Evolutionary conservation across 2,888 invertebrate species (phyloP).

Genomic region (Rutpela maculata): DNA sequence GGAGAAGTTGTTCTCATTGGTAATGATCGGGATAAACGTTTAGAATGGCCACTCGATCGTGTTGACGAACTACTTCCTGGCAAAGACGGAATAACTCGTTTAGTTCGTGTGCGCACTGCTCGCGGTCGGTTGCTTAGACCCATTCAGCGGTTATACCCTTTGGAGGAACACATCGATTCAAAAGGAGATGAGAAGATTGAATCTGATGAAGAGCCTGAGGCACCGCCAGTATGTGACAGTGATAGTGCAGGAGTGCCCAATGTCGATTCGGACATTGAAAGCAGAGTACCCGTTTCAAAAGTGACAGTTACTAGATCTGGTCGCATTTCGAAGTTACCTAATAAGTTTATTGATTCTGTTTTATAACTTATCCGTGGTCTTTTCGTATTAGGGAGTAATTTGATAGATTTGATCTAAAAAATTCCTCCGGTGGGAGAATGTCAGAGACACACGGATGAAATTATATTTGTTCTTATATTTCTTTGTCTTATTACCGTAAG

Average conservation of each 20-base stretch:
- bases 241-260: slow-evolving; percentile 41
- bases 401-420: background rate
- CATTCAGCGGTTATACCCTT: slow-evolving; percentile 53
- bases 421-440: slow-evolving; percentile 10
- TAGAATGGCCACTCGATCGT: slow-evolving; percentile 57
- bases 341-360: background rate
- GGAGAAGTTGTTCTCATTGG: slow-evolving; percentile 46
- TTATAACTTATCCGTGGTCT: background rate
- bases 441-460: background rate
- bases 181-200: background rate
- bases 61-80: slow-evolving; percentile 47
- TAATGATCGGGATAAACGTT: slow-evolving; percentile 50
- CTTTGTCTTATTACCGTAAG: no score
- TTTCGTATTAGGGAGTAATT: background rate
- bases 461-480: no score
- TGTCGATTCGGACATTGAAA: background rate
- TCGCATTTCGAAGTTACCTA: slow-evolving; percentile 14
- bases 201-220: no score
- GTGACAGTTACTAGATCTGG: slow-evolving; percentile 32
- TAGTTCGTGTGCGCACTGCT: slow-evolving; percentile 43
- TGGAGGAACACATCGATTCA: slow-evolving; percentile 53
- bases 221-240: slow-evolving; percentile 6
- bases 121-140: slow-evolving; percentile 41
- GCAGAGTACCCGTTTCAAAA: slow-evolving; percentile 33
- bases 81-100: slow-evolving; percentile 42